A percentile compares a stretch with the other conserved stretches of the same genome.
Conservation (phyloP, 2,888 invertebrate genomes). For the Petrolisthes manimaculis region DNA sequence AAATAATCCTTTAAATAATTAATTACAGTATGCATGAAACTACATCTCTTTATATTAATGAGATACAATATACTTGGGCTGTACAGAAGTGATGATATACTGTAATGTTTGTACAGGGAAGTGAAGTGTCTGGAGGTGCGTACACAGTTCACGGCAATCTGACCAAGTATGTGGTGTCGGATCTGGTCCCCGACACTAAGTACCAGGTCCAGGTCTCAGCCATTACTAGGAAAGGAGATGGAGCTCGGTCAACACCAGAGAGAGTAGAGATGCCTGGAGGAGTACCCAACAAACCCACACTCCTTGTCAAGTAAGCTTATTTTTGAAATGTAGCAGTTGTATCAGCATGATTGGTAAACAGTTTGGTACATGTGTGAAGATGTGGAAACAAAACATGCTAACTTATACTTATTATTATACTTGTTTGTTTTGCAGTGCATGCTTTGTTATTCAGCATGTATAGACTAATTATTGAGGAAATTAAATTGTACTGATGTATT, state of each 20-base stretch:
- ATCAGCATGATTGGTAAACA: no score
- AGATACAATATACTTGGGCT: no score
- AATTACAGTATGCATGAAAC: no score
- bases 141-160: slow-evolving; percentile 75
- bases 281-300: slow-evolving; percentile 86
- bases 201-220: slow-evolving; percentile 93
- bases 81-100: neutral
- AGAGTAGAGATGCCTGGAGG: slow-evolving; percentile 92
- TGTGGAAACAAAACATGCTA: no score
- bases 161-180: slow-evolving; percentile 84
- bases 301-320: slow-evolving; percentile 79
- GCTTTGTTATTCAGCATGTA: no score
- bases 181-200: slow-evolving; percentile 93
- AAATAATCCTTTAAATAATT: no score
- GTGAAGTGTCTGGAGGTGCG: slow-evolving; percentile 35
- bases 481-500: neutral
- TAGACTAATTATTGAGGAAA: no score
- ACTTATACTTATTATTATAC: no score
- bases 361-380: no score
- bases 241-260: slow-evolving; percentile 88
- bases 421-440: no score
- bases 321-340: no score
- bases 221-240: slow-evolving; percentile 95
- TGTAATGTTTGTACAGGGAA: slow-evolving; percentile 41
- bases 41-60: no score